These are phyloP conservation scores for Rhinoraja longicauda DNA, from an alignment of 2,797 vertebrate genomes.

Conservation along the genomic window DNA sequence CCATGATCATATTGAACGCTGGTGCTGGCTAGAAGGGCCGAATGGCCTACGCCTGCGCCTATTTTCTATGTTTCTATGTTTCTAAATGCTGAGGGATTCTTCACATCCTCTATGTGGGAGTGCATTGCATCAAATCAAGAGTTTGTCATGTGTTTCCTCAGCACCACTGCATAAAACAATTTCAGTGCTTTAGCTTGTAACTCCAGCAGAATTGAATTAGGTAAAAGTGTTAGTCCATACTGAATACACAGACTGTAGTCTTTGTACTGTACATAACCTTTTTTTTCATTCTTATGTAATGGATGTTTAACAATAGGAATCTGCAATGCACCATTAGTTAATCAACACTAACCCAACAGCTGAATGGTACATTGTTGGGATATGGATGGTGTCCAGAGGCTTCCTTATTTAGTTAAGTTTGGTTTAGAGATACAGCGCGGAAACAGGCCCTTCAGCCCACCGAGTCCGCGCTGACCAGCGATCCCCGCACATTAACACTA, in stretches of 20 bases:
- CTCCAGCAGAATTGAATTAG: not conserved
- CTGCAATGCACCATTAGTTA: slow-evolving; percentile 4
- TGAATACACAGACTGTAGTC: not conserved
- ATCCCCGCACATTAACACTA: too few relatives aligned
- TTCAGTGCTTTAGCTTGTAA: not conserved
- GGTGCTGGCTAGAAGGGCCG: too few relatives aligned
- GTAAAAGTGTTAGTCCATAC: not conserved
- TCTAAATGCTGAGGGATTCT: not conserved
- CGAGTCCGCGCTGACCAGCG: too few relatives aligned
- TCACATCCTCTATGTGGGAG: not conserved
- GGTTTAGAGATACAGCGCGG: too few relatives aligned
- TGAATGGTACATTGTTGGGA: not conserved
- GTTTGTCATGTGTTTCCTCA: not conserved
- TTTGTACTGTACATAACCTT: not conserved
- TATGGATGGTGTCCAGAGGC: not conserved
- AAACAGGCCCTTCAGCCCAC: too few relatives aligned
- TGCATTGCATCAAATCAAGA: not conserved
- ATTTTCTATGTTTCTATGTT: too few relatives aligned
- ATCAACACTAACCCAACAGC: not conserved
- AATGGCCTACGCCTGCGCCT: too few relatives aligned
- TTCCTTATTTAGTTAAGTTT: not conserved
- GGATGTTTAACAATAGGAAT: not conserved
- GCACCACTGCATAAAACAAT: not conserved
- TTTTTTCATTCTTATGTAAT: not conserved
- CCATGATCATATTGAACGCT: too few relatives aligned